Evolutionary conservation across 2,888 invertebrate species (phyloP).

Genomic region (Cetonia aurata): DNA sequence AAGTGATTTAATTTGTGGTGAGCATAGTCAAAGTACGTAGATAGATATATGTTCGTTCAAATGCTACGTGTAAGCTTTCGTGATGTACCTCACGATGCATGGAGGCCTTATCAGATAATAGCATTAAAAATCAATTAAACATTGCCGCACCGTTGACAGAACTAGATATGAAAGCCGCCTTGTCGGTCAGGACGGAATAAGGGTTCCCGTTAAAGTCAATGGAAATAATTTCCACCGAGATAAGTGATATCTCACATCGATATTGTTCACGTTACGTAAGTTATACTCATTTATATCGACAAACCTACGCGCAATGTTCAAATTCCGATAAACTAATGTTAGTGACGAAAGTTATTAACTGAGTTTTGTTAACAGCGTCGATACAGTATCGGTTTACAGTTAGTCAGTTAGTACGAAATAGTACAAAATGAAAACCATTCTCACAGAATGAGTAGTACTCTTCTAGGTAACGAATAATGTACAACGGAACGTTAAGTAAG

Average conservation of each 20-base stretch:
- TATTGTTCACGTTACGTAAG: conserved; percentile 13
- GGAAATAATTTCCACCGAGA: conserved; percentile 30
- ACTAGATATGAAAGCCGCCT: conserved; percentile 37
- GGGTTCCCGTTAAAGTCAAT: conserved; percentile 31
- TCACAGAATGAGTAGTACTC: not conserved
- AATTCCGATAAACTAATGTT: conserved; percentile 4
- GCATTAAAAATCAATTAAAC: conserved; percentile 42
- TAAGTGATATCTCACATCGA: conserved; percentile 25
- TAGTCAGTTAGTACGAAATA: not conserved
- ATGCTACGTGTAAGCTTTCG: not conserved
- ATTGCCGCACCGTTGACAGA: conserved; percentile 35
- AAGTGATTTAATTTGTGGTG: conserved; percentile 12
- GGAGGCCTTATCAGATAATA: conserved; percentile 36
- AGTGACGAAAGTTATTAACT: conserved; percentile 23
- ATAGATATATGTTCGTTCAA: not conserved
- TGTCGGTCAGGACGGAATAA: conserved; percentile 22
- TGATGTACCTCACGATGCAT: conserved; percentile 18
- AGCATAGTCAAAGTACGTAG: conserved; percentile 4
- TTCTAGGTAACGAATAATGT: conserved; percentile 2
- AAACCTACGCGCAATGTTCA: not conserved
- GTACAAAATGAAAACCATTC: conserved; percentile 8
- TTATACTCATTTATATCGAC: conserved; percentile 14
- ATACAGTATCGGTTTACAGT: conserved; percentile 11
- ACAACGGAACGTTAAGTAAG: not conserved
- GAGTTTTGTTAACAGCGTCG: conserved; percentile 3